Conservation (phyloP, 2,888 invertebrate species). For the Diploptera punctata region DNA sequence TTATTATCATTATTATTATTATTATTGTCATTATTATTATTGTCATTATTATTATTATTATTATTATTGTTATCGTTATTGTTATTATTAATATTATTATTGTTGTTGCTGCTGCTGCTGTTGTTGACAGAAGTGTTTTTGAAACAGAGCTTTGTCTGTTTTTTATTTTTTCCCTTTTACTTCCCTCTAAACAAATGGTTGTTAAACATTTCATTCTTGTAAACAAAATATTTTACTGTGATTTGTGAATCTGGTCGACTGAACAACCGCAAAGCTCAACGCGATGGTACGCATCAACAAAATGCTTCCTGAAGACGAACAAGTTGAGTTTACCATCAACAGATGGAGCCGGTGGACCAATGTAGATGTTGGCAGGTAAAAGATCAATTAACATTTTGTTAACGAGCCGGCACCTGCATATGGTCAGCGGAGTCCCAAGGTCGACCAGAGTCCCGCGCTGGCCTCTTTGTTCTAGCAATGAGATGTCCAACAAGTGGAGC, state of each 20-base stretch:
- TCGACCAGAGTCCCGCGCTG: neutral
- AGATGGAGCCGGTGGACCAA: neutral
- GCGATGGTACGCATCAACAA: too few relatives aligned
- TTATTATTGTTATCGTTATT: constrained; percentile 6
- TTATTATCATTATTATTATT: neutral
- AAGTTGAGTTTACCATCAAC: neutral
- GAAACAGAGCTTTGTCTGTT: too few relatives aligned
- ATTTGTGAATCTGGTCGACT: too few relatives aligned
- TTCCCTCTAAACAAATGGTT: too few relatives aligned
- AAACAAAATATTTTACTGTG: too few relatives aligned
- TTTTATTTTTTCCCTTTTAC: too few relatives aligned
- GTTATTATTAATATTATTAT: neutral
- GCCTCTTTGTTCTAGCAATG: neutral
- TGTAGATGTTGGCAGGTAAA: neutral
- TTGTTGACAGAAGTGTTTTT: too few relatives aligned
- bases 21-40: neutral
- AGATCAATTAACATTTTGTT: constrained; percentile 13
- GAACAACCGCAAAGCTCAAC: too few relatives aligned
- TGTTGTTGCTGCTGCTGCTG: neutral
- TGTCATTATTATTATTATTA: constrained; percentile 10
- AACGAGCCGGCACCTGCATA: constrained; percentile 7
- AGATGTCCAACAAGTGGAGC: too few relatives aligned
- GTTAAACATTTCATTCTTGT: too few relatives aligned
- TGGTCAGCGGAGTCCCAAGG: neutral
- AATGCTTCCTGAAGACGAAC: too few relatives aligned